Evolutionary conservation across 2,797 vertebrate genomes (phyloP).

Genomic region (Sternotherus odoratus): DNA sequence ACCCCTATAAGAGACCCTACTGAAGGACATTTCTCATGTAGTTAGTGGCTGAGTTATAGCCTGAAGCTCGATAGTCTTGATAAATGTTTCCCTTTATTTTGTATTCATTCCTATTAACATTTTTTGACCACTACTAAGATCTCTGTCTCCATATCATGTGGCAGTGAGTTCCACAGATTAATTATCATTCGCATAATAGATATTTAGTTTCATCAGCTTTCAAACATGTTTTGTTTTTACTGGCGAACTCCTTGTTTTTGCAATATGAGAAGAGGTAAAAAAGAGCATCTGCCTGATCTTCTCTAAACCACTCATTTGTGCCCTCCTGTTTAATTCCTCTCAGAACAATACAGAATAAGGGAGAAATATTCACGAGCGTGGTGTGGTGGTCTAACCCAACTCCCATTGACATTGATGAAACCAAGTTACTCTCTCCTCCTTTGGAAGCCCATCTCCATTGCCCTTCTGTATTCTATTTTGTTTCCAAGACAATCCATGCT

Average conservation of each 20-base stretch:
- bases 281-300: neutral
- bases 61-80: neutral
- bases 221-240: neutral
- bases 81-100: neutral
- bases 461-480: neutral
- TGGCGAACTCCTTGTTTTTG: neutral
- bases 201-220: neutral
- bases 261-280: neutral
- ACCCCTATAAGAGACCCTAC: neutral
- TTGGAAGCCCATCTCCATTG: neutral
- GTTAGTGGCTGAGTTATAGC: neutral
- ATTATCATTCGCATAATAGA: neutral
- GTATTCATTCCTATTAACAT: neutral
- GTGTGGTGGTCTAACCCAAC: neutral
- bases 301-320: neutral
- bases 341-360: neutral
- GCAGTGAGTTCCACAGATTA: neutral
- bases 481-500: neutral
- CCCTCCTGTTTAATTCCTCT: neutral
- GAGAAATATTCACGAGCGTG: neutral
- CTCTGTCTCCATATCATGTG: neutral
- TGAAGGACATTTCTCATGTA: neutral
- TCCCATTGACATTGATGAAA: neutral
- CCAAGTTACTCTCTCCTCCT: neutral
- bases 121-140: neutral